Base-by-base conservation (phyloP, 92 coral and sea anemone genomes). In the Pocillopora meandrina region DNA sequence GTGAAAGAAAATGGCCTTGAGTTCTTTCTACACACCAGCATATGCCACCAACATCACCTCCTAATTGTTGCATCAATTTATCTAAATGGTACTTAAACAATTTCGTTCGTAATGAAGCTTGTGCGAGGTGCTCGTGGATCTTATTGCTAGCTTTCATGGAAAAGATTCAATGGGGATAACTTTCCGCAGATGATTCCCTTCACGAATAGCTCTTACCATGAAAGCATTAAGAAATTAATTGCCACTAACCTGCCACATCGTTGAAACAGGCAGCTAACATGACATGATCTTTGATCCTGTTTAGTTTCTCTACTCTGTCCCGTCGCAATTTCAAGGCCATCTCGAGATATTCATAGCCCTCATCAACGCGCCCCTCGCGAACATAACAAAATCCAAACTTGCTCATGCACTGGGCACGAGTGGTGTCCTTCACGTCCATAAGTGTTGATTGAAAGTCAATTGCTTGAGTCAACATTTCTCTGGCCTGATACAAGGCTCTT, bases 171-270 rank as follows among this genome's bases (percentile, higher is more conserved):
- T 2, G 52, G 8, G 8, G 52, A 42, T 42, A 7, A 42, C 52
- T 7, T 42, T 42, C 8, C 8, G 52, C 52, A 42, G 8, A 42
- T 42, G 8, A 42, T 42, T 42, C 52, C 8, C 52, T 42, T 42
- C 0, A 55, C 31, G 33, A 21, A 31, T 15, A 11, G 16, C 7
- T 20, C 42, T 16, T 49, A 34, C 9, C 16, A 12, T 71, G 19
- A 73, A 74, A 13, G 61, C n/a, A 18, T 52, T 36, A 52, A 49
- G 17, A 52, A 15, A 52, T 49, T 15, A 18, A 52, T 13, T 18
- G 13, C 56, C 49, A 61, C 56, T n/a, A 77, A 91, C 94, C 89
- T 87, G 94, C 94, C 2, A 91, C 23, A 70, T 91, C 94, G 60
- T 91, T 81, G 62, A 19, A 74, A n/a, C 87, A 82, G 16, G 82